Conservation (phyloP, 1,140 invertebrate genomes). For the Brachionus angularis region DNA sequence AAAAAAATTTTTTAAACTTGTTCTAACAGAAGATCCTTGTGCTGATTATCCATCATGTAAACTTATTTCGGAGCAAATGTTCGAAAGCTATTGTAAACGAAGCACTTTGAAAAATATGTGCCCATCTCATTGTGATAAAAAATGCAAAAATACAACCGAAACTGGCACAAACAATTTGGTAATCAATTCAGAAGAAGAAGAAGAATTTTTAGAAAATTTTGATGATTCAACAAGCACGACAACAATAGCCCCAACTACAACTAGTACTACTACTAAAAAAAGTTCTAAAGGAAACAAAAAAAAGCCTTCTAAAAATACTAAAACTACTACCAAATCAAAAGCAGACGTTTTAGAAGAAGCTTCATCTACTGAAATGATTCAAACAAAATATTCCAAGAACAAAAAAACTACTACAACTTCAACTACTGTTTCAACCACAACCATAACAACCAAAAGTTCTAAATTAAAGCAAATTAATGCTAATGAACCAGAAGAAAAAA, state of each 20-base stretch:
- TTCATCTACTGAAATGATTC: conserved; percentile 5
- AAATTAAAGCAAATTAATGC: not conserved
- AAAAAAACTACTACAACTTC: not conserved
- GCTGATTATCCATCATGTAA: conserved; percentile 39
- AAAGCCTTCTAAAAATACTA: not conserved
- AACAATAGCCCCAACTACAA: not conserved
- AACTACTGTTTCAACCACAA: not conserved
- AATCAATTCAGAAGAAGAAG: too few species aligned
- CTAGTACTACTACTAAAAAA: not conserved
- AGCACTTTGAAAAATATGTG: conserved; percentile 38
- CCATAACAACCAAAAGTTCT: not conserved
- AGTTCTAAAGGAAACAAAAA: not conserved
- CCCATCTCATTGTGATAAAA: conserved; percentile 20
- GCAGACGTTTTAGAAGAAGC: not conserved
- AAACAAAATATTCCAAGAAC: too few species aligned
- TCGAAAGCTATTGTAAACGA: conserved; percentile 27
- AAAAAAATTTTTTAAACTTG: too few species aligned
- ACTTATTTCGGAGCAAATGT: conserved; percentile 41
- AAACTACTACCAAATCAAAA: not conserved
- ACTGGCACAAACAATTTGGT: too few species aligned
- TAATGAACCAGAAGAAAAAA: not conserved
- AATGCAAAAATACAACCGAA: conserved; percentile 25
- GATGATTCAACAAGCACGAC: too few species aligned
- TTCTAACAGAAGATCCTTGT: conserved; percentile 20
- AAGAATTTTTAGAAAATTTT: not conserved